Conservation (phyloP, 2,888 invertebrate genomes). For the Drosophila mercatorum region DNA sequence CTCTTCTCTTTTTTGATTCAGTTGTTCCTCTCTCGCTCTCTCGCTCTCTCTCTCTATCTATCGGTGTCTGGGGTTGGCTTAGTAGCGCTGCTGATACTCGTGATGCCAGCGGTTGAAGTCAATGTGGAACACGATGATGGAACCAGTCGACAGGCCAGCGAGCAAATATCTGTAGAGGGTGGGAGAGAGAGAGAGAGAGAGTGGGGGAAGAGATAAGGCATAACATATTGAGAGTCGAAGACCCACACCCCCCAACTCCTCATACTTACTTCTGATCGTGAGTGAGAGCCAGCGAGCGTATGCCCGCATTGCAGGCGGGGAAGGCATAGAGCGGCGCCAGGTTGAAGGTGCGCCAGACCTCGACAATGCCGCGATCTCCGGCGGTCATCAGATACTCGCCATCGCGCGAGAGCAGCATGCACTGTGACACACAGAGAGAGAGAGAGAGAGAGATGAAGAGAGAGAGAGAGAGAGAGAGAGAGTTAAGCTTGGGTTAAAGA, state of each 20-base stretch:
- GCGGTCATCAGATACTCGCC: conserved; percentile 99
- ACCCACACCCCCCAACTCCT: too few species aligned
- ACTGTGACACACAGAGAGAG: conserved; percentile 85
- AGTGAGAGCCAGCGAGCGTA: conserved; percentile 96
- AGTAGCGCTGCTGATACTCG: conserved; percentile 97
- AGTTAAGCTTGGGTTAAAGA: not conserved
- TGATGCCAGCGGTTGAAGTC: conserved; percentile 99
- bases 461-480: not conserved
- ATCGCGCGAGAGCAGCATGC: conserved; percentile 96
- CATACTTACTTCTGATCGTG: conserved; percentile 97
- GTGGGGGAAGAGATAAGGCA: not conserved
- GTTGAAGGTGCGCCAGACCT: conserved; percentile 99
- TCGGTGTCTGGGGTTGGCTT: conserved; percentile 52
- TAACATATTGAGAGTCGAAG: not conserved
- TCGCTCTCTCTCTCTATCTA: too few species aligned
- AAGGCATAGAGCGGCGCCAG: conserved; percentile 98
- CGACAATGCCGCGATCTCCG: conserved; percentile 98
- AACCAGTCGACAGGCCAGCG: conserved; percentile 98
- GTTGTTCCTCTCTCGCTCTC: not conserved
- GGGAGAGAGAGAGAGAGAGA: not conserved
- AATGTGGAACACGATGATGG: conserved; percentile 99
- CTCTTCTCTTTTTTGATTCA: conserved; percentile 9
- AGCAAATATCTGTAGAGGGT: conserved; percentile 91
- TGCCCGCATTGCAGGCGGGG: conserved; percentile 98
- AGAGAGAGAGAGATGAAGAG: not conserved